phyloP scores from a whole-genome alignment of 2,888 invertebrate genomes.

The Lagria hirta region DNA sequence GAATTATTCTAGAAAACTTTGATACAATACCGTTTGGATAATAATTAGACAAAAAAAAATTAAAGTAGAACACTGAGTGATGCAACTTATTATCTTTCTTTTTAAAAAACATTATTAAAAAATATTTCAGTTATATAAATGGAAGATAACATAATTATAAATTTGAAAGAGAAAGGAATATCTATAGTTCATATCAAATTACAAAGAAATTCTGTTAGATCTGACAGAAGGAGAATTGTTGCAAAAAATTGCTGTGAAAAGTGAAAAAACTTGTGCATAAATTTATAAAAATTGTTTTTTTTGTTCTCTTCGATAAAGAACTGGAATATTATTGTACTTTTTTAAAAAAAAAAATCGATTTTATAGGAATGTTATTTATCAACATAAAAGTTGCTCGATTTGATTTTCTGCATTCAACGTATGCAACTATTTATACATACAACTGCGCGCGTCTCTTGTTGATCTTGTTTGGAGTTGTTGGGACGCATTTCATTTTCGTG shows the following conservation, averaged over 20 bases:
- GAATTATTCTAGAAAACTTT: too few species aligned
- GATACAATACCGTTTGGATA: too few species aligned
- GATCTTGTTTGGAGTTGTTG: constrained; percentile 5
- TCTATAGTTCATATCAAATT: constrained; percentile 2
- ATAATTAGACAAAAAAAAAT: too few species aligned
- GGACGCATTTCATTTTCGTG: constrained; percentile 18
- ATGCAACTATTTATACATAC: constrained; percentile 18
- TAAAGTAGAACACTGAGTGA: too few species aligned
- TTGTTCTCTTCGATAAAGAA: constrained; percentile 3
- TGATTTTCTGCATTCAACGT: constrained; percentile 15
- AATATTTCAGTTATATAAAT: constrained; percentile 8
- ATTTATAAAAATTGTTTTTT: constrained; percentile 10
- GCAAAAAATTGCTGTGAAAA: constrained; percentile 15
- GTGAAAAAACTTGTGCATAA: constrained; percentile 10
- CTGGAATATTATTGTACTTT: constrained; percentile 14
- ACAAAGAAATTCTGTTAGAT: constrained; percentile 1
- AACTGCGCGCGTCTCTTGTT: constrained; percentile 19
- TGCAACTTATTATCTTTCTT: constrained; percentile 1
- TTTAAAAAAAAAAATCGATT: constrained; percentile 12
- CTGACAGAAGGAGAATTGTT: constrained; percentile 13
- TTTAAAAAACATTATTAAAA: constrained; percentile 2
- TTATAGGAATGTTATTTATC: constrained; percentile 15
- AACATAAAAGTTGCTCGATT: constrained; percentile 16
- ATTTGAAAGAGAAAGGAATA: constrained; percentile 4
- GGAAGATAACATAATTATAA: constrained; percentile 8